Evolutionary conservation across 2,888 invertebrate genomes (phyloP), one percentile per base, ranked within the genome.

Genomic region (Calliscelio sp.): DNA sequence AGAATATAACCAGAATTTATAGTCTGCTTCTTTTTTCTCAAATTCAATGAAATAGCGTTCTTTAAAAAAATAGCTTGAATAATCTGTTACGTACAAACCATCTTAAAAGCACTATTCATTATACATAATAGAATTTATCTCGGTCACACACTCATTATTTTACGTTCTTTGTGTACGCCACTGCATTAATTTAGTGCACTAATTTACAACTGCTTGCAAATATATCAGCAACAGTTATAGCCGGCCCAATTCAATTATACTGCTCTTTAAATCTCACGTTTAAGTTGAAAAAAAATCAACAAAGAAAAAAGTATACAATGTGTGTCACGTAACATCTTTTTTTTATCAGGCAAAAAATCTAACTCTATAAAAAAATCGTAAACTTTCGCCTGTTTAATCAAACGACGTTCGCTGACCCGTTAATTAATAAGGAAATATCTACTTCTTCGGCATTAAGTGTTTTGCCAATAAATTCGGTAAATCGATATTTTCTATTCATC

Each of bases 351-450:
- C n/a, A 32, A 32, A 32, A 32, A 32, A 32, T 32, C 5, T 32
- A 32, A 32, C 5, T 32, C 32, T 5, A 32, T 32, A 32, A 41
- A 41, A 10, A n/a, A 41, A n/a, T 11, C 7, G 14, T 3, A 41
- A 41, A 41, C 14, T 41, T 41, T 41, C 41, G 41, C 41, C 32
- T 16, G 16, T 35, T 63, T 38, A n/a, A 63, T 63, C n/a, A 16
- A n/a, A 44, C 16, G 16, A 10, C 11, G 78, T 49, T 57, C 71
- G n/a, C 2, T 71, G 71, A 65, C 71, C 79, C 32, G 57, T 63
- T 78, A 79, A 79, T 71, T 79, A 63, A 79, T 49, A 55, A 55
- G 49, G 32, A 53, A 70, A 51, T 63, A 79, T 71, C 51, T 55
- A 55, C 71, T 79, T 41, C 38, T 35, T 6, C 14, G 55, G 4